Base-by-base conservation (phyloP, 2,888 invertebrate species). In the Chalcosyrphus nemorum region DNA sequence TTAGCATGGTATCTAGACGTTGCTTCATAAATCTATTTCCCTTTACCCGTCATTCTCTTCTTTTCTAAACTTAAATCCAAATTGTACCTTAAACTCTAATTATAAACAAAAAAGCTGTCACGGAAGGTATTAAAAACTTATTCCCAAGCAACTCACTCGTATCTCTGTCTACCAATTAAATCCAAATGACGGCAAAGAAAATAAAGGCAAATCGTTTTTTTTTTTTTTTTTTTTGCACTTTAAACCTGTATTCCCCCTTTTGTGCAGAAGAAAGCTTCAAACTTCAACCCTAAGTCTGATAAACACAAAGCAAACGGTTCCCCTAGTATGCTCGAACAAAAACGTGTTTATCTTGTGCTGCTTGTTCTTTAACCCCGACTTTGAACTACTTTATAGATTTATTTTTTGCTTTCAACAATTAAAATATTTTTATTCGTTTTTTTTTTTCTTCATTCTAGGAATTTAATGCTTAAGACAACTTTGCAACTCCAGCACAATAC, bases 371-470 rank as follows among this genome's bases (percentile, higher is more conserved):
- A 56, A 50, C 59, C 57, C 65, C 47, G 63, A 59, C 66, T 77
- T 72, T 59, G 59, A 82, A 72, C 63, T 21, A 50, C 27, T 63
- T 56, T 15, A 13, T 32, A 13, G 32, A 24, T 56, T 45, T 32
- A 27, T 29, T 17, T 0, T 38, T 57, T 29, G 43, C 56, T 43
- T 13, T 27, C 9, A 65, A 9, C 29, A 52, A 45, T 66, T 61
- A 66, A 81, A n/a, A 24, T 59, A 56, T 24, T 43, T 65, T 52
- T 19, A 6, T 32, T 32, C 32, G 32, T 32, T 57, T 38, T 59
- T 57, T 4, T 52, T 61, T 50, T 35, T 65, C 27, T n/a, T 77
- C 59, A 35, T 82, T 82, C 66, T 29, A 82, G 82, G 68, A 59
- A 78, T 63, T n/a, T 11, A 35, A 29, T 47, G 15, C 24, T 13